These are phyloP conservation scores for Ficedula albicollis DNA, from an alignment of 2,797 vertebrate species.

Conservation along the genomic window DNA sequence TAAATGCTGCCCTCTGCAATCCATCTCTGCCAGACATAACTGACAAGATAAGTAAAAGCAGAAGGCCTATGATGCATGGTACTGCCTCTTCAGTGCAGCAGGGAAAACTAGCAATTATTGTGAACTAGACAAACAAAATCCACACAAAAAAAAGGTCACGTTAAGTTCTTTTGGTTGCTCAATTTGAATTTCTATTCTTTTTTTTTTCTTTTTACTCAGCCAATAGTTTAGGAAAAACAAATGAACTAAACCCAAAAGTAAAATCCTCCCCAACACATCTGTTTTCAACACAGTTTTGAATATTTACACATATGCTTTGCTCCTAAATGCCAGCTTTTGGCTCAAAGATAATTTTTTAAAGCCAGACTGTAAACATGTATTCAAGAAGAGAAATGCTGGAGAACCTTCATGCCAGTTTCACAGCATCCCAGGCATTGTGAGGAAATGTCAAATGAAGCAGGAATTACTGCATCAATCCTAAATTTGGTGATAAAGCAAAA, in stretches of 20 bases:
- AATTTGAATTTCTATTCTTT: not conserved
- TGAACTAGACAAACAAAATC: not conserved
- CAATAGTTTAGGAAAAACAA: not conserved
- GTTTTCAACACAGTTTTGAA: not conserved
- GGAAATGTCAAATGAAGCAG: not conserved
- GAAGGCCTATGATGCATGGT: not conserved
- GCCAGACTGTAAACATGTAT: not conserved
- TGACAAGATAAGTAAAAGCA: not conserved
- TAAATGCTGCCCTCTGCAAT: not conserved
- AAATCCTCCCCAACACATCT: not conserved
- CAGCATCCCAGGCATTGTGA: not conserved
- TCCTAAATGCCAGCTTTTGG: not conserved
- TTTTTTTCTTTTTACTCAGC: not conserved
- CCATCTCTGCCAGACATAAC: not conserved
- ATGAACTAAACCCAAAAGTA: not conserved
- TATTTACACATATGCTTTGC: not conserved
- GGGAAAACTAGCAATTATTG: not conserved
- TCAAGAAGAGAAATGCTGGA: not conserved
- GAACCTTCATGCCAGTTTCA: not conserved
- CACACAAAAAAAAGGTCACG: fast-evolving
- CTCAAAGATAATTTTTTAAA: not conserved
- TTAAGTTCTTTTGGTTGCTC: not conserved
- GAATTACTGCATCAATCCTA: not conserved
- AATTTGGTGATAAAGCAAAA: not conserved
- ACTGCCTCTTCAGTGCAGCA: not conserved